phyloP scores from a whole-genome alignment of 2,113 vertebrate species.

The Bungarus multicinctus region DNA sequence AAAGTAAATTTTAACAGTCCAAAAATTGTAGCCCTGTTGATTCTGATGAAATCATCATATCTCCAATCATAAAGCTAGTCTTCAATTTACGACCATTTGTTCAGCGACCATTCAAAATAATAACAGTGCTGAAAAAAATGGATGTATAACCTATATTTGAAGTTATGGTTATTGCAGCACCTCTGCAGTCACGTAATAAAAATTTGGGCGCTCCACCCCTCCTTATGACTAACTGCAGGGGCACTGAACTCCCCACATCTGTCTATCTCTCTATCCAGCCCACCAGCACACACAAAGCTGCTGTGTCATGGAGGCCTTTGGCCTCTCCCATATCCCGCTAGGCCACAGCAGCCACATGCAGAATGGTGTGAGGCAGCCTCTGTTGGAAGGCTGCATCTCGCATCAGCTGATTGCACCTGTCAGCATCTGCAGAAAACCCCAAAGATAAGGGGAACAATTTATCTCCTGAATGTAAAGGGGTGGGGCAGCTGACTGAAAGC shows the following conservation, averaged over 20 bases:
- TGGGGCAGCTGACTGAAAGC: background rate
- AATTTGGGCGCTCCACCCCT: background rate
- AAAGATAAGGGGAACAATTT: background rate
- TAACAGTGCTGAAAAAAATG: background rate
- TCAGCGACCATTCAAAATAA: background rate
- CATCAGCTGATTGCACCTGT: background rate
- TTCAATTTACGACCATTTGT: background rate
- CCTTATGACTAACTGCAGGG: background rate
- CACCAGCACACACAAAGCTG: background rate
- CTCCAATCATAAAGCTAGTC: background rate
- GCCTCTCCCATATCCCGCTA: background rate
- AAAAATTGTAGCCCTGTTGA: background rate
- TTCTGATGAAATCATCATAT: background rate
- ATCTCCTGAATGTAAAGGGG: background rate
- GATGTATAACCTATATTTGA: background rate
- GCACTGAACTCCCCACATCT: background rate
- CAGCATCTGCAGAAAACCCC: background rate
- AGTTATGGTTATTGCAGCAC: background rate
- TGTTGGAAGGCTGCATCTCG: background rate
- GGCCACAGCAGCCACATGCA: background rate
- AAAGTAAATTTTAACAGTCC: background rate
- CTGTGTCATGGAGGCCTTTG: background rate
- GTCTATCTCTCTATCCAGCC: background rate
- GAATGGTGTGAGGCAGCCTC: background rate
- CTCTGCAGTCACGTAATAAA: background rate